These are phyloP conservation scores for Sphaeramia orbicularis DNA, from an alignment of 2,797 vertebrate species.

Conservation along the genomic window DNA sequence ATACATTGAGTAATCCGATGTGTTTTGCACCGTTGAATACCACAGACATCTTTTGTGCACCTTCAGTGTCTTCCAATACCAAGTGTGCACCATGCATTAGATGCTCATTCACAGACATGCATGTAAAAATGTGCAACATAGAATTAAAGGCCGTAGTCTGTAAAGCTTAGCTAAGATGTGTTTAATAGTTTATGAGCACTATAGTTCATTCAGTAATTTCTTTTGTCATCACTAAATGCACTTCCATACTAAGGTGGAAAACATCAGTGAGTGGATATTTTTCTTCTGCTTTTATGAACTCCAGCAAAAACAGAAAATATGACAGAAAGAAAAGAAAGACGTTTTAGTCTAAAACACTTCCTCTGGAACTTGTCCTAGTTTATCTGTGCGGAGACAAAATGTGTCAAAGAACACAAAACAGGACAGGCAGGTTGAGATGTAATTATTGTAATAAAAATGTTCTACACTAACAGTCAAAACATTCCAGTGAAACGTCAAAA, in stretches of 20 bases:
- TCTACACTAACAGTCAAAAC: constrained; percentile 63
- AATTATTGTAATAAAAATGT: constrained; percentile 79
- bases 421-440: constrained; percentile 67
- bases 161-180: constrained; percentile 44
- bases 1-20: no score
- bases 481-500: constrained; percentile 65
- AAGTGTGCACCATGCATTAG: constrained; percentile 30
- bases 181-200: constrained; percentile 14
- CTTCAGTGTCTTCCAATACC: constrained; percentile 21
- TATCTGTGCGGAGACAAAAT: constrained; percentile 41
- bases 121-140: constrained; percentile 28
- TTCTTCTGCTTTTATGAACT: constrained; percentile 30
- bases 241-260: not conserved
- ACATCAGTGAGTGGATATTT: constrained; percentile 40
- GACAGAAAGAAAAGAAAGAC: constrained; percentile 49
- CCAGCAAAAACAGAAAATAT: constrained; percentile 20
- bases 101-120: constrained; percentile 46
- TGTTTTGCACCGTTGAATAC: constrained; percentile 18
- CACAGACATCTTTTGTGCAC: constrained; percentile 41
- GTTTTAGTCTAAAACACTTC: constrained; percentile 57
- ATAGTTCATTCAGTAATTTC: constrained; percentile 42
- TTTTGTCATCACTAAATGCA: not conserved
- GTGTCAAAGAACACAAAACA: constrained; percentile 64
- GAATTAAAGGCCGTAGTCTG: not conserved
- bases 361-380: constrained; percentile 44